Evolutionary conservation across 1,140 invertebrate genomes (phyloP).

Genomic region (Leptonema lineaticorne): DNA sequence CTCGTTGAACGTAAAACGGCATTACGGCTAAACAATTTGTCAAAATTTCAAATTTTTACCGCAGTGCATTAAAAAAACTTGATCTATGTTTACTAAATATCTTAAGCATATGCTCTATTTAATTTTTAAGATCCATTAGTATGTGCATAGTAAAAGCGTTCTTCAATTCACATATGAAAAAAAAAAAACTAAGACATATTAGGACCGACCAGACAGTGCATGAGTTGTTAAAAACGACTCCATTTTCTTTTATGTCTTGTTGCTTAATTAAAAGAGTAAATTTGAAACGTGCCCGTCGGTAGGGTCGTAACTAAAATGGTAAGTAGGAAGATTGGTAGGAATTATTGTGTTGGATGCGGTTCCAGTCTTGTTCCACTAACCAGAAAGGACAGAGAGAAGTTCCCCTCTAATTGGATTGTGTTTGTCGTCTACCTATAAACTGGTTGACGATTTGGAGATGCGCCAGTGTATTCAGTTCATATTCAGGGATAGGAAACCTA

Average conservation of each 20-base stretch:
- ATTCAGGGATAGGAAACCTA: not conserved
- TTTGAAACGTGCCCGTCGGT: not conserved
- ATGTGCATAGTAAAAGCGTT: no score
- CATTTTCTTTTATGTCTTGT: not conserved
- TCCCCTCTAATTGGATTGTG: slow-evolving; percentile 37
- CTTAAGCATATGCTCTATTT: no score
- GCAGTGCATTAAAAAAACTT: no score
- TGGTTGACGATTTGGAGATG: slow-evolving; percentile 26
- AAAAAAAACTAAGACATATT: no score
- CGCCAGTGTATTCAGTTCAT: slow-evolving; percentile 8
- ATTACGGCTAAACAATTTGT: no score
- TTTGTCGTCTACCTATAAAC: slow-evolving; percentile 26
- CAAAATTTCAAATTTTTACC: no score
- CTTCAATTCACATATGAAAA: no score
- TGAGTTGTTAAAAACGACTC: not conserved
- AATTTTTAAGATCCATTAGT: no score
- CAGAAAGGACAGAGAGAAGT: not conserved
- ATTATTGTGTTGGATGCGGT: not conserved
- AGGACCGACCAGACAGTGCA: not conserved
- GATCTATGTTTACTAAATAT: no score
- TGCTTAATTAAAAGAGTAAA: not conserved
- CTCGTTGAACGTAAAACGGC: no score
- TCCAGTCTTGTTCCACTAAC: not conserved
- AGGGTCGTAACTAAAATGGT: not conserved
- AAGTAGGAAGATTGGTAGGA: not conserved